Evolutionary conservation across 1,140 invertebrate species (phyloP), one percentile per base, ranked within the genome.

Genomic region (Antheraea mylitta): DNA sequence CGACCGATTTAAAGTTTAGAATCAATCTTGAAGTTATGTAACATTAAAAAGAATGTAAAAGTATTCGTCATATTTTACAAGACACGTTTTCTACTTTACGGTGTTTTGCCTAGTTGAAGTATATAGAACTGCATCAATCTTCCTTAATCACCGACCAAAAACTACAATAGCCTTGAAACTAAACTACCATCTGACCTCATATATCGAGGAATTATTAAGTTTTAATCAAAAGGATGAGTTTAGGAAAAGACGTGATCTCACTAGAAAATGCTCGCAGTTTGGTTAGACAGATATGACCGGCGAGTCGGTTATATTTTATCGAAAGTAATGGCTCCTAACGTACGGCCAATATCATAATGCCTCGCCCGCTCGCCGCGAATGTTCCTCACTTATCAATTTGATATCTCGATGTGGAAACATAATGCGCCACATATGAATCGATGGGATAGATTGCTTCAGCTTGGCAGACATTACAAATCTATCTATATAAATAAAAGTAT

Each of bases 291-390:
- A 91, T 92, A 92, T 91, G 89, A 92, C 85, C 82, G 67, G 78
- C 73, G 68, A 77, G 78, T 66, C 74, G 87, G 87, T 88, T 83
- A 92, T 92, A 92, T 92, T 92, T 92, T 91, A 92, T 90, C 85
- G 76, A 78, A 86, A 89, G 90, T 90, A 90, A 92, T 86, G 88
- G 88, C 89, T 78, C 81, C 86, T 92, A 90, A 92, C 89, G 81
- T 92, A 92, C 89, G 81, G 90, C 89, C 89, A 92, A 92, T 91
- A 90, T 91, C 87, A 92, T 92, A 92, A 92, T 90, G 88, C 90
- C 78, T 81, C 84, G 88, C 74, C 73, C 83, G 85, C 81, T 85
- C 81, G 83, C 82, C 71, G 76, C 82, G 83, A 86, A 90, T 87
- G 89, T 88, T 80, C 79, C 84, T 86, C 88, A 91, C 89, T 90